Evolutionary conservation across 1,140 invertebrate species (phyloP).

Genomic region (Prorops nasuta): DNA sequence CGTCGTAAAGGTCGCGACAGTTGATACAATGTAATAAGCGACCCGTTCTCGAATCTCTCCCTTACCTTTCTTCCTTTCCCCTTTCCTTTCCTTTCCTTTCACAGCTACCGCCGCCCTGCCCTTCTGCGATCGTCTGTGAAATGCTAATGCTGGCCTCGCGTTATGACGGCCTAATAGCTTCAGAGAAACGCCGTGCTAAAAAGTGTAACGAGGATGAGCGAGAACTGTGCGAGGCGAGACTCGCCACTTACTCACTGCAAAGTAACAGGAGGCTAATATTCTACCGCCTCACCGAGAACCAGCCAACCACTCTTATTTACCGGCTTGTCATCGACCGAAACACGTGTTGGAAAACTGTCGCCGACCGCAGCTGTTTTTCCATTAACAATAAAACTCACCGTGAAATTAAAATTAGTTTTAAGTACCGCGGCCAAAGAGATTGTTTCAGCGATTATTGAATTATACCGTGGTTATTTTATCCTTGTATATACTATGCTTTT

Average conservation of each 20-base stretch:
- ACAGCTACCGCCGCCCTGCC: background rate
- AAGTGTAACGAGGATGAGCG: constrained; percentile 27
- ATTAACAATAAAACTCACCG: no score
- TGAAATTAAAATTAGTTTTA: no score
- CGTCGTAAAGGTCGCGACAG: background rate
- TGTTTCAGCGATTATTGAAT: no score
- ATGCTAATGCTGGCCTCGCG: no score
- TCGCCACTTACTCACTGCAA: constrained; percentile 9
- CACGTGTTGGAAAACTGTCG: no score
- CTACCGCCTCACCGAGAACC: background rate
- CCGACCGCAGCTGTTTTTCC: no score
- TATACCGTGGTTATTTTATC: no score
- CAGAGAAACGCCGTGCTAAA: constrained; percentile 28
- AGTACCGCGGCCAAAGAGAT: no score
- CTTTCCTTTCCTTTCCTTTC: background rate
- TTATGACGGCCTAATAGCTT: constrained; percentile 19
- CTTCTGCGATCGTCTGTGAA: constrained; percentile 8
- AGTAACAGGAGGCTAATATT: constrained; percentile 16
- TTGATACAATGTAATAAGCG: background rate
- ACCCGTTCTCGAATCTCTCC: background rate
- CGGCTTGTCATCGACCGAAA: no score
- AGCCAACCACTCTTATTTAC: no score
- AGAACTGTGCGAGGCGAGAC: constrained; percentile 19
- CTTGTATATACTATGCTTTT: no score
- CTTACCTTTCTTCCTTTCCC: background rate